phyloP scores from a whole-genome alignment of 2,888 invertebrate species.

The Platypus cylindrus region DNA sequence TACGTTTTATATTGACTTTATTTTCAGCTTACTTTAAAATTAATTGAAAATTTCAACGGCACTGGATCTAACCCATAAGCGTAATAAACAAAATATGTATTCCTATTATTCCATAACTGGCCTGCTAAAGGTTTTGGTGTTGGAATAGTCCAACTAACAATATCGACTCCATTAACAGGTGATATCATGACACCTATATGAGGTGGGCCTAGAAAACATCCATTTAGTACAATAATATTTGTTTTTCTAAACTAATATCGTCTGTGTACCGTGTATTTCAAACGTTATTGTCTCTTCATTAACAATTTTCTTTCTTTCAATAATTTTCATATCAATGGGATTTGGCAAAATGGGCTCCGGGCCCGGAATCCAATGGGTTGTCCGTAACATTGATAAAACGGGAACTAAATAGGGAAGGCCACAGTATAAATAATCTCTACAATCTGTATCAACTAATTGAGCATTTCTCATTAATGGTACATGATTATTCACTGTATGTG shows the following conservation, averaged over 20 bases:
- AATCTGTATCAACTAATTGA: slow-evolving; percentile 39
- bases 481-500: slow-evolving; percentile 42
- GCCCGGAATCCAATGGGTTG: slow-evolving; percentile 48
- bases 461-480: slow-evolving; percentile 42
- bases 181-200: slow-evolving; percentile 54
- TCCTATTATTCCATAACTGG: slow-evolving; percentile 40
- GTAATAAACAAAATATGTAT: slow-evolving; percentile 57
- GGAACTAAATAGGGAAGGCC: slow-evolving; percentile 72
- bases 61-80: slow-evolving; percentile 46
- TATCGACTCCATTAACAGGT: slow-evolving; percentile 41
- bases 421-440: slow-evolving; percentile 55
- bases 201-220: slow-evolving; percentile 43
- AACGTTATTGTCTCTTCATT: slow-evolving; percentile 37
- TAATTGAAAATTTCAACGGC: slow-evolving; percentile 46
- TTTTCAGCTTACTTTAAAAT: slow-evolving; percentile 45
- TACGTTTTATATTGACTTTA: too few species aligned
- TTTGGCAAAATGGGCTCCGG: slow-evolving; percentile 39
- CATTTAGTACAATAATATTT: slow-evolving; percentile 3
- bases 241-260: slow-evolving; percentile 4
- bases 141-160: slow-evolving; percentile 46
- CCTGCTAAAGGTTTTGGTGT: slow-evolving; percentile 43
- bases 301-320: slow-evolving; percentile 30
- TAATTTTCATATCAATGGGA: slow-evolving; percentile 38
- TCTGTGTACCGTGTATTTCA: slow-evolving; percentile 37
- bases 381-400: slow-evolving; percentile 52